Conservation (phyloP, 1,140 invertebrate genomes). For the Psix sp. region DNA sequence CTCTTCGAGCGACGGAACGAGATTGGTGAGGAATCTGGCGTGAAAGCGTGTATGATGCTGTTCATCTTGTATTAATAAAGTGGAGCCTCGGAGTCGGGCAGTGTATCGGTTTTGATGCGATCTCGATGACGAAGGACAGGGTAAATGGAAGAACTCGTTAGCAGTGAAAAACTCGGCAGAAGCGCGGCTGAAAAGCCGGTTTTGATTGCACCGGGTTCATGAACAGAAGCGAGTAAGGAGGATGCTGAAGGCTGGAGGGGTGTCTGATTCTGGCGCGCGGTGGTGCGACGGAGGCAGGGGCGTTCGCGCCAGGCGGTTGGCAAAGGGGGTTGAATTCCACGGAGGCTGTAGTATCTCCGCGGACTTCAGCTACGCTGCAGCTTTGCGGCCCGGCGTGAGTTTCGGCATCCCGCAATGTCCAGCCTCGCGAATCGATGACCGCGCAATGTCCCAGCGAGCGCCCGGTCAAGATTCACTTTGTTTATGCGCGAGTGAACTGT, state of each 20-base stretch:
- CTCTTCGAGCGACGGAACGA: too few relatives aligned
- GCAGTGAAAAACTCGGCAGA: constrained; percentile 46
- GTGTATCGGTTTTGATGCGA: constrained; percentile 50
- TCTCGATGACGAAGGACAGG: constrained; percentile 17
- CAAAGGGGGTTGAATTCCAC: constrained; percentile 58
- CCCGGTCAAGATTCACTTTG: constrained; percentile 23
- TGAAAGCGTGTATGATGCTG: not conserved
- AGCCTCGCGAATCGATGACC: constrained; percentile 35
- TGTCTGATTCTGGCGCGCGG: constrained; percentile 43
- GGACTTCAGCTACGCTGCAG: constrained; percentile 51
- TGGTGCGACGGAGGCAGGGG: constrained; percentile 46
- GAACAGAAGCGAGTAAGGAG: constrained; percentile 47
- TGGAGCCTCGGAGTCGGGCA: constrained; percentile 3
- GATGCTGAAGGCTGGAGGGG: constrained; percentile 41
- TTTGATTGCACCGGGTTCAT: constrained; percentile 55
- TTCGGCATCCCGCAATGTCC: constrained; percentile 29
- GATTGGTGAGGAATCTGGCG: too few relatives aligned
- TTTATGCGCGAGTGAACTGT: constrained; percentile 2
- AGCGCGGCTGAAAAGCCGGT: constrained; percentile 57
- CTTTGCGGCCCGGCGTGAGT: constrained; percentile 41
- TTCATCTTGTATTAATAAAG: constrained; percentile 31
- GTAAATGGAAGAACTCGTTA: constrained; percentile 50
- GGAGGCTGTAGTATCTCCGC: constrained; percentile 61
- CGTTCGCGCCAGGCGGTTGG: constrained; percentile 43
- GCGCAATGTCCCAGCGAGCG: not conserved